phyloP scores from a whole-genome alignment of 2,797 vertebrate species.

The Tragelaphus eurycerus region DNA sequence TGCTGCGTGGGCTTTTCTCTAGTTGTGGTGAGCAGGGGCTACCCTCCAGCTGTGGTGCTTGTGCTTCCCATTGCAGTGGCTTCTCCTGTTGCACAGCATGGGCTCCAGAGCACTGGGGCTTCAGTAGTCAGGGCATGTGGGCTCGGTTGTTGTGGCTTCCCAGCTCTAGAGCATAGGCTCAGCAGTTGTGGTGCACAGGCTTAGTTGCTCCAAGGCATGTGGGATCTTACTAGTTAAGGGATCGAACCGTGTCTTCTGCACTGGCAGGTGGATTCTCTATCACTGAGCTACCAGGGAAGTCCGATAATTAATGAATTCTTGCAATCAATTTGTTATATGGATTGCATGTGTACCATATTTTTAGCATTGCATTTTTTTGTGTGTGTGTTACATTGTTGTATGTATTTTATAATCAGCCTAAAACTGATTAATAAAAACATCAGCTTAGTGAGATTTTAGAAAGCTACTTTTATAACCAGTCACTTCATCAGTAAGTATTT shows the following conservation, averaged over 20 bases:
- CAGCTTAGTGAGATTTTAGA: not conserved
- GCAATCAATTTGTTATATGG: not conserved
- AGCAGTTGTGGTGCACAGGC: not conserved
- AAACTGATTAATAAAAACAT: not conserved
- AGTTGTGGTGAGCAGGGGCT: not conserved
- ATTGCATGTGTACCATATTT: not conserved
- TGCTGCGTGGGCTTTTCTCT: not conserved
- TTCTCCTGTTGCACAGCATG: not conserved
- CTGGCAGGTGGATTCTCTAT: not conserved
- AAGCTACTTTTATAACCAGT: not conserved
- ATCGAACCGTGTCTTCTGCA: not conserved
- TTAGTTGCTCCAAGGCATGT: not conserved
- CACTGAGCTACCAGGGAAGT: not conserved
- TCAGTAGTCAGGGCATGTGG: not conserved
- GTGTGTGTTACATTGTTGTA: not conserved
- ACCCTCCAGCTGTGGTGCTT: not conserved
- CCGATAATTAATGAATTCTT: not conserved
- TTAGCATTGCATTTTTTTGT: not conserved
- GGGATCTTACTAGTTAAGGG: not conserved
- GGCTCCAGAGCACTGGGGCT: not conserved
- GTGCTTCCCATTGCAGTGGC: not conserved
- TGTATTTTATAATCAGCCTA: not conserved
- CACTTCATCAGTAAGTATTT: not conserved
- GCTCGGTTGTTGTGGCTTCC: not conserved
- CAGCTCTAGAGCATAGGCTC: not conserved